A percentile compares a stretch with the other conserved stretches of the same genome.
phyloP scores from a whole-genome alignment of 2,113 vertebrate species.

The Chloroceryle aenea region DNA sequence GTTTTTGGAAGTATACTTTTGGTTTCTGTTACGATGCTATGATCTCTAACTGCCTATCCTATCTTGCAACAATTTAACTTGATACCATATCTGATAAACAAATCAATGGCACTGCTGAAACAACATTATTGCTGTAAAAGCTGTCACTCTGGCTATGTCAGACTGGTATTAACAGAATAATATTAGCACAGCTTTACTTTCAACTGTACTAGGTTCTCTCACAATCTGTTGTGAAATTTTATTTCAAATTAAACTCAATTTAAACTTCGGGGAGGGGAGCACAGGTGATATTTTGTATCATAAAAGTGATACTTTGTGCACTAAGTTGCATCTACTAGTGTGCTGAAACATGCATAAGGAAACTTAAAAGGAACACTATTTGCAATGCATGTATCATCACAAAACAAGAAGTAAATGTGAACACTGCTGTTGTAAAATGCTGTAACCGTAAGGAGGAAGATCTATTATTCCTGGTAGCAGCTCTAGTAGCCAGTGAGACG shows the following conservation, averaged over 20 bases:
- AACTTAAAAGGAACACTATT: neutral
- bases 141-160: conserved; percentile 16
- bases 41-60: conserved; percentile 18
- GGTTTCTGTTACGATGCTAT: conserved; percentile 7
- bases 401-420: neutral
- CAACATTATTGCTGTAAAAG: conserved; percentile 4
- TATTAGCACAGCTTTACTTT: conserved; percentile 33
- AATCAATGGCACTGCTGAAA: conserved; percentile 29
- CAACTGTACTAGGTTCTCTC: neutral
- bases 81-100: conserved; percentile 28
- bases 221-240: conserved; percentile 15
- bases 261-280: too few species aligned
- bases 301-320: too few species aligned
- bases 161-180: neutral
- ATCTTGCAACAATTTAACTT: conserved; percentile 38
- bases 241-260: neutral
- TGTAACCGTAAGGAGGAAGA: neutral
- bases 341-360: neutral
- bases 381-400: neutral
- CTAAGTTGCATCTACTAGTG: neutral
- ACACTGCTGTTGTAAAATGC: neutral
- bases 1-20: neutral
- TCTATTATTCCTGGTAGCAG: neutral
- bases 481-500: neutral
- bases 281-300: too few species aligned